These are phyloP conservation scores for Stenodera caucasica DNA, from an alignment of 2,888 invertebrate species.

Conservation along the genomic window DNA sequence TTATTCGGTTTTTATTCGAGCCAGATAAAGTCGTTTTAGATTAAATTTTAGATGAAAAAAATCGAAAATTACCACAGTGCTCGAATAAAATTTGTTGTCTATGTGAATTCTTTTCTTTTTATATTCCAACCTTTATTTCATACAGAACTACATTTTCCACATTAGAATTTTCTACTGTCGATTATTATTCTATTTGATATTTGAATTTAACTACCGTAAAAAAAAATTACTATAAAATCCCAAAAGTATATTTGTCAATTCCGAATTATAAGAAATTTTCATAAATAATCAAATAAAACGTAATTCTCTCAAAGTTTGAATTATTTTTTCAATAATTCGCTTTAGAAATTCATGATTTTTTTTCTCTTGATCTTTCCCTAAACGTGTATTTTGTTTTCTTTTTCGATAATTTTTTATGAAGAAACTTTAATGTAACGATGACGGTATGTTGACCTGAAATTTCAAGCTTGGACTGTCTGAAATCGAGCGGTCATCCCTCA, in stretches of 20 bases:
- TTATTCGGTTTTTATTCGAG: too few species aligned
- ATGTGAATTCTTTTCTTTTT: slow-evolving; percentile 29
- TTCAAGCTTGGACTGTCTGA: slow-evolving; percentile 15
- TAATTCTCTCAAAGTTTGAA: not conserved
- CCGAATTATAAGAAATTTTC: not conserved
- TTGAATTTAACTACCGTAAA: slow-evolving; percentile 41
- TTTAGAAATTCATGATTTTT: not conserved
- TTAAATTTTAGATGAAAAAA: not conserved
- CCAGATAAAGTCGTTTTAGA: not conserved
- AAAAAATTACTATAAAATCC: slow-evolving; percentile 33
- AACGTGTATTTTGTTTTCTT: too few species aligned
- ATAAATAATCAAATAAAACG: not conserved
- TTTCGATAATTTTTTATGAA: not conserved
- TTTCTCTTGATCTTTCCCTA: not conserved
- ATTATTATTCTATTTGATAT: slow-evolving; percentile 42
- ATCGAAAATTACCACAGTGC: not conserved
- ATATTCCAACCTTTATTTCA: slow-evolving; percentile 10
- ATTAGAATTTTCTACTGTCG: slow-evolving; percentile 31
- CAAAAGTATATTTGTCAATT: not conserved
- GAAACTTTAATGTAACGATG: not conserved
- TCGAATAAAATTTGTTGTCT: not conserved
- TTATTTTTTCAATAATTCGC: not conserved
- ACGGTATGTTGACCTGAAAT: slow-evolving; percentile 14
- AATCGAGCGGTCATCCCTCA: slow-evolving; percentile 30
- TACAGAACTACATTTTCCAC: slow-evolving; percentile 28